Evolutionary conservation across 2,888 invertebrate species (phyloP).

Genomic region (Chironomus riparius): DNA sequence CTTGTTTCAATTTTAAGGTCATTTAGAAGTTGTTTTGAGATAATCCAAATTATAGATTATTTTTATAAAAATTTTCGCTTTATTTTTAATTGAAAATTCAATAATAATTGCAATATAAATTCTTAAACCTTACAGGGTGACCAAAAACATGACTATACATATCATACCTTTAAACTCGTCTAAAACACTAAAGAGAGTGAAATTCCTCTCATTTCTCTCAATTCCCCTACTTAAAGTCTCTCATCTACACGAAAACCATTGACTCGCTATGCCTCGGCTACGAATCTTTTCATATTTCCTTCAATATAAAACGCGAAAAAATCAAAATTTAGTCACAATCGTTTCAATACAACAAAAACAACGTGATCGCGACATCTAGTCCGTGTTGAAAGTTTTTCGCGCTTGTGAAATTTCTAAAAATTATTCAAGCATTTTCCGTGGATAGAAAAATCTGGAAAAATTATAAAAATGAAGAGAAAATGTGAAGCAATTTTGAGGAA

Average conservation of each 20-base stretch:
- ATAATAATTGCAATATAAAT: too few species aligned
- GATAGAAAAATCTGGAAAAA: background rate
- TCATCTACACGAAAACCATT: background rate
- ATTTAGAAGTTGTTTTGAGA: too few species aligned
- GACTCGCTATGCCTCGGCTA: conserved; percentile 6
- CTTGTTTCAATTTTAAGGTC: too few species aligned
- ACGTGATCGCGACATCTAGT: conserved; percentile 13
- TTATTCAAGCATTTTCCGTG: background rate
- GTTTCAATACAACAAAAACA: conserved; percentile 26
- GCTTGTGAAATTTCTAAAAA: conserved; percentile 8
- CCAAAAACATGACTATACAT: background rate
- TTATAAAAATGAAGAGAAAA: background rate
- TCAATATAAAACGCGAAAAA: conserved; percentile 24
- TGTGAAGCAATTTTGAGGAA: background rate
- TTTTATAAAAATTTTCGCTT: too few species aligned
- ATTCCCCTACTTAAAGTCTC: background rate
- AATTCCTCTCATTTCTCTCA: background rate
- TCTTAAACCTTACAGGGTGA: background rate
- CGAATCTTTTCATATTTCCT: conserved; percentile 11
- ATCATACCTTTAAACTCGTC: background rate
- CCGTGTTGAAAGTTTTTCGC: background rate
- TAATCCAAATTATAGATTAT: too few species aligned
- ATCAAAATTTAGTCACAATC: conserved; percentile 22
- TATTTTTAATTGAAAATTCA: too few species aligned
- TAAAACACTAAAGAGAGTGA: background rate